Evolutionary conservation across 2,113 vertebrate genomes (phyloP), one percentile per base, ranked within the genome.

Genomic region (Taxidea taxus): DNA sequence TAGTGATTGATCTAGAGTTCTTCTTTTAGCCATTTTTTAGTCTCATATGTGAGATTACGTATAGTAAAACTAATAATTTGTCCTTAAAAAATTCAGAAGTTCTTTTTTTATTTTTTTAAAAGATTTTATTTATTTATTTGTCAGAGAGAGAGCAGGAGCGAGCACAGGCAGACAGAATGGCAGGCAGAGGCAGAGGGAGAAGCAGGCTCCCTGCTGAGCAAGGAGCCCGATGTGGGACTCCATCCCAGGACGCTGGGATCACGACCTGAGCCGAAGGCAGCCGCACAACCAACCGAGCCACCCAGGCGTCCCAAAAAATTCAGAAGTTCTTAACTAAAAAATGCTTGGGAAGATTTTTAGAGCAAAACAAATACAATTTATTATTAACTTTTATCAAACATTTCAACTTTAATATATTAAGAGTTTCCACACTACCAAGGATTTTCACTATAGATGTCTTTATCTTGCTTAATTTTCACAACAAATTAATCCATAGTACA

Each of bases 331-430:
- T 93, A 47, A 44, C 64, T 83, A 49, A 66, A 60, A 84, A 85
- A n/a, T 77, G 49, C 68, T 84, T 56, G 37, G 47, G 10, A 75
- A 62, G 7, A 75, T 66, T 84, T 87, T 81, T 56, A 82, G n/a
- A 96, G 66, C 66, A 92, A 74, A 91, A 72, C 10, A 72, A 75
- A 92, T 82, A 44, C 18, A 54, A 64, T 42, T 94, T 83, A 90
- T 72, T 87, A 49, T 54, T 64, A 58, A 31, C 9, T 56, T 66
- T 86, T 84, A 47, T 42, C 47, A 68, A 83, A 75, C 16, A 77
- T 51, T 93, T 87, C 34, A 58, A n/a, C 58, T 77, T 60, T 56
- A 85, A 68, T 42, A 70, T 34, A 84, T 18, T 84, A 49, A 87
- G 47, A 96, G 39, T 74, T 58, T 49, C 39, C 77, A 92, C 12